Evolutionary conservation across 2,888 invertebrate genomes (phyloP).

Genomic region (Papilio protenor): DNA sequence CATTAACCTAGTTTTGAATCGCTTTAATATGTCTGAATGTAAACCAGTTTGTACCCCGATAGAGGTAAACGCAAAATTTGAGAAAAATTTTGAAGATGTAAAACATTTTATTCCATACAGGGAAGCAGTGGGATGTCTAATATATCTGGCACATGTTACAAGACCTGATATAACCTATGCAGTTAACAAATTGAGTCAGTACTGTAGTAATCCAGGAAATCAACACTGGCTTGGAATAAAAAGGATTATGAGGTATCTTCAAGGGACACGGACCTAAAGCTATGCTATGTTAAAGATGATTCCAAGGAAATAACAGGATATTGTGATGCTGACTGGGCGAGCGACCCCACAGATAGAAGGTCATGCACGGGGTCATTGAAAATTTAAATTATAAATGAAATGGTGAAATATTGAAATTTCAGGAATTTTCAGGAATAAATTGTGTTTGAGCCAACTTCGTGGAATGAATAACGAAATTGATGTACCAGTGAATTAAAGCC

Average conservation of each 20-base stretch:
- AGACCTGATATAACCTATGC: constrained; percentile 50
- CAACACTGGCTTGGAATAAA: background rate
- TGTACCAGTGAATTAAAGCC: background rate
- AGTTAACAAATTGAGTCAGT: constrained; percentile 35
- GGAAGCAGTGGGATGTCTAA: constrained; percentile 48
- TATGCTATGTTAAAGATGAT: background rate
- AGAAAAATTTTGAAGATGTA: constrained; percentile 44
- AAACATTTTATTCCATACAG: constrained; percentile 45
- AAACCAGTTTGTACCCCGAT: constrained; percentile 49
- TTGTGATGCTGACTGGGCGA: background rate
- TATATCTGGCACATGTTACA: constrained; percentile 49
- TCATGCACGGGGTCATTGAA: constrained; percentile 45
- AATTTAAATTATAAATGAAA: background rate
- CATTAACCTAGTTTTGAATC: constrained; percentile 48
- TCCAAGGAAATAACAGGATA: background rate
- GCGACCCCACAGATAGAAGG: constrained; percentile 20
- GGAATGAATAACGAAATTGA: constrained; percentile 5
- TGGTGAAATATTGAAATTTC: constrained; percentile 9
- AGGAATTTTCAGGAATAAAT: background rate
- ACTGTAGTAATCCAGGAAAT: background rate
- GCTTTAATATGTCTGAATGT: constrained; percentile 42
- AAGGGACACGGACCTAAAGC: background rate
- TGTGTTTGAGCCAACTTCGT: background rate
- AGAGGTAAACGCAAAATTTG: constrained; percentile 47
- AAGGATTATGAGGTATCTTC: background rate